Evolutionary conservation across 2,113 vertebrate species (phyloP).

Genomic region (Amphiprion percula): DNA sequence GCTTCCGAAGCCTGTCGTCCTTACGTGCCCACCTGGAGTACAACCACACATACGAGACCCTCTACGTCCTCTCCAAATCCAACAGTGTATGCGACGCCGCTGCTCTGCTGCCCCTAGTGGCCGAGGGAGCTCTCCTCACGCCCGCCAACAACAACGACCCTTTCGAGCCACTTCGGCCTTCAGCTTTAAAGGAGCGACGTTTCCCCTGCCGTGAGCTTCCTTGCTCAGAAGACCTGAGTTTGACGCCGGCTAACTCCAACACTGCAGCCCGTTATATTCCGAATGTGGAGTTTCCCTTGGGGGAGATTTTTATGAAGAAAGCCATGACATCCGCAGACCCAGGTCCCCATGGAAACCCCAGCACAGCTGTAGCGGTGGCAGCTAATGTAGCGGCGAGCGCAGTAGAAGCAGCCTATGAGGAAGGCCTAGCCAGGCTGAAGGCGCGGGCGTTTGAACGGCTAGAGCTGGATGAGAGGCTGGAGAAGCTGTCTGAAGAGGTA

Average conservation of each 20-base stretch:
- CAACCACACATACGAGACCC: slow-evolving; percentile 99
- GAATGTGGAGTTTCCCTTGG: slow-evolving; percentile 95
- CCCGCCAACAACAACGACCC: slow-evolving; percentile 88
- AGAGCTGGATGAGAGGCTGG: slow-evolving; percentile 94
- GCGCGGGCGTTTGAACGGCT: slow-evolving; percentile 95
- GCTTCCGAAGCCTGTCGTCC: slow-evolving; percentile 97
- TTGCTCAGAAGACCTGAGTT: slow-evolving; percentile 85
- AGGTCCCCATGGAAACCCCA: slow-evolving; percentile 80
- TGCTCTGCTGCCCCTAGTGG: slow-evolving; percentile 90
- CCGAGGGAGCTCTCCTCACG: slow-evolving; percentile 89
- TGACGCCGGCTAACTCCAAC: slow-evolving; percentile 80
- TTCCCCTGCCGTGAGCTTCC: slow-evolving; percentile 84
- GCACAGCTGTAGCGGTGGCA: slow-evolving; percentile 88
- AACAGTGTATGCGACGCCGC: slow-evolving; percentile 96
- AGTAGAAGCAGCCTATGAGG: slow-evolving; percentile 94
- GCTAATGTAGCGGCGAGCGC: slow-evolving; percentile 88
- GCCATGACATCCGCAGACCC: slow-evolving; percentile 88
- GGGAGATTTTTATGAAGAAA: slow-evolving; percentile 92
- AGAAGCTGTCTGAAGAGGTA: slow-evolving; percentile 95
- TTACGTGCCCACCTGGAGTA: slow-evolving; percentile 97
- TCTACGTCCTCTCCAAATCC: slow-evolving; percentile 98
- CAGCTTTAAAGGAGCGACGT: slow-evolving; percentile 91
- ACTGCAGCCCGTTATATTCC: slow-evolving; percentile 90
- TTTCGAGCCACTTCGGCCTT: slow-evolving; percentile 90
- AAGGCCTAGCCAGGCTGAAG: slow-evolving; percentile 95